Evolutionary conservation across 2,888 invertebrate species (phyloP).

Genomic region (Sesia apiformis): DNA sequence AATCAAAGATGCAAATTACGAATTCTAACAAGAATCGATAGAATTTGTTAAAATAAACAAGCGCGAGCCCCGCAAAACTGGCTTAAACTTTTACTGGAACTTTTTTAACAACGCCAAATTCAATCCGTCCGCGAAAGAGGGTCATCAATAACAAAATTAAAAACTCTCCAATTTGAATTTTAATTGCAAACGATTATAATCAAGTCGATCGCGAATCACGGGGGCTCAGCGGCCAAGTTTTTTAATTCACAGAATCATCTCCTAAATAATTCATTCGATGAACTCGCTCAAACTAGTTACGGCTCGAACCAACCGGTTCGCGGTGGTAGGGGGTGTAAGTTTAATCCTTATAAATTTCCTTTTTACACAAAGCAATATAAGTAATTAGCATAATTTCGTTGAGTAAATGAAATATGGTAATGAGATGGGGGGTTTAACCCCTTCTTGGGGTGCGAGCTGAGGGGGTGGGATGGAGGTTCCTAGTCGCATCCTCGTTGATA

Average conservation of each 20-base stretch:
- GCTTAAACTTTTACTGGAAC: conserved; percentile 39
- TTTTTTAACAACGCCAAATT: conserved; percentile 58
- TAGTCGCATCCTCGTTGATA: conserved; percentile 69
- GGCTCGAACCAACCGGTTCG: conserved; percentile 37
- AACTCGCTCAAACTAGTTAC: conserved; percentile 49
- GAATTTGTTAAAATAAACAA: conserved; percentile 34
- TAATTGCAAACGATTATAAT: conserved; percentile 72
- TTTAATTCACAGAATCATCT: conserved; percentile 52
- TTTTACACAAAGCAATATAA: conserved; percentile 76
- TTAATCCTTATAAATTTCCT: conserved; percentile 76
- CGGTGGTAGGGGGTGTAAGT: conserved; percentile 51
- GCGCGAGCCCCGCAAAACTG: conserved; percentile 17
- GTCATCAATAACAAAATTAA: conserved; percentile 73
- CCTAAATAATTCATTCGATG: conserved; percentile 58
- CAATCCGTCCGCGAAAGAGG: conserved; percentile 53
- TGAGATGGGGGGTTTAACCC: conserved; percentile 61
- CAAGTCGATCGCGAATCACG: conserved; percentile 57
- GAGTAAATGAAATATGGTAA: conserved; percentile 76
- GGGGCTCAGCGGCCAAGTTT: conserved; percentile 43
- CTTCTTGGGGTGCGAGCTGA: conserved; percentile 45
- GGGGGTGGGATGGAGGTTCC: conserved; percentile 44
- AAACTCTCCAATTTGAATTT: conserved; percentile 72
- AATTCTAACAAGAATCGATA: neutral
- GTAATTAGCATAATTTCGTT: conserved; percentile 76
- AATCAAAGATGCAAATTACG: neutral